phyloP scores from a whole-genome alignment of 2,888 invertebrate species.

The Hemaris fuciformis region DNA sequence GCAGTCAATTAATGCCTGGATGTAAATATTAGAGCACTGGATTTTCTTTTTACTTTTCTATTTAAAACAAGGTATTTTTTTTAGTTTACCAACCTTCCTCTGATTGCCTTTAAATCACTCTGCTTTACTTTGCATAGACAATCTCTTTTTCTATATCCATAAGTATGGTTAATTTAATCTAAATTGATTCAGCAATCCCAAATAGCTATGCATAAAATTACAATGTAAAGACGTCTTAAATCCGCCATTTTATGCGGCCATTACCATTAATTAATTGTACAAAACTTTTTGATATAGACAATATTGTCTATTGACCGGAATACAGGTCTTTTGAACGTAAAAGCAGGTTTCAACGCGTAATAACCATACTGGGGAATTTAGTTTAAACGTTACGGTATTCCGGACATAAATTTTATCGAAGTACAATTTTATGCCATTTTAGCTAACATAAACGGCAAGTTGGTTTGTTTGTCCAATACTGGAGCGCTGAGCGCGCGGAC shows the following conservation, averaged over 20 bases:
- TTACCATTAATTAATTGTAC: background rate
- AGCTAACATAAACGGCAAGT: background rate
- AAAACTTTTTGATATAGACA: background rate
- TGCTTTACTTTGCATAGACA: background rate
- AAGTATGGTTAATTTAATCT: background rate
- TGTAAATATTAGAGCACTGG: no score
- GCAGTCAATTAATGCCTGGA: no score
- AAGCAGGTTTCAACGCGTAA: background rate
- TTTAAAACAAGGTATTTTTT: no score
- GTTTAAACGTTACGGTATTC: conserved; percentile 1
- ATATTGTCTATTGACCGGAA: background rate
- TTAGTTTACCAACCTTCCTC: no score
- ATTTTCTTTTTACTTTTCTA: no score
- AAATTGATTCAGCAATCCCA: background rate
- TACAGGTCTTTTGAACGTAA: background rate
- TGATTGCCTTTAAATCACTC: no score
- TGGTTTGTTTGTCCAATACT: background rate
- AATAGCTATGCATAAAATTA: background rate
- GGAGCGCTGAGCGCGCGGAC: background rate
- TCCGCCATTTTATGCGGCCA: background rate
- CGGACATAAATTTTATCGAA: conserved; percentile 22
- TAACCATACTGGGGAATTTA: background rate
- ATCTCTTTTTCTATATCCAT: background rate
- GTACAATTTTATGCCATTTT: conserved; percentile 24
- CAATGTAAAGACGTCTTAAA: background rate